Evolutionary conservation across 2,113 vertebrate species (phyloP).

Genomic region (Dipodomys merriami): DNA sequence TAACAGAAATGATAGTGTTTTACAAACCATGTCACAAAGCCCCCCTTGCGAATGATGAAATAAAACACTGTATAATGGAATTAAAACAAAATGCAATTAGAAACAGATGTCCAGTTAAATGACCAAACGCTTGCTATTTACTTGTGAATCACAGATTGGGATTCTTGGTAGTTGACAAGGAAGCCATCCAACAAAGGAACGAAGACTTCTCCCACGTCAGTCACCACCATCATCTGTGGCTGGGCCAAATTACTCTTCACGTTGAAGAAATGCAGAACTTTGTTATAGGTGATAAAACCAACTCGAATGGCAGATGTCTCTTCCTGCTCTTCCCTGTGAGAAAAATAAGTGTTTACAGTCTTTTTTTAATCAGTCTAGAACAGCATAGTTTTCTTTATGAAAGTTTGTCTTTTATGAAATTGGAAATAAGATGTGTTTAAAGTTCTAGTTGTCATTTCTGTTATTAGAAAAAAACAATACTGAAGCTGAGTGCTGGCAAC

Average conservation of each 20-base stretch:
- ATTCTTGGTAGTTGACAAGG: constrained; percentile 95
- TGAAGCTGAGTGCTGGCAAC: too few relatives aligned
- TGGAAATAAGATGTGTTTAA: neutral
- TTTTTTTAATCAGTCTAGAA: neutral
- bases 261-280: constrained; percentile 97
- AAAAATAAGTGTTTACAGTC: neutral
- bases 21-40: neutral
- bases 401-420: neutral
- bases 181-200: constrained; percentile 96
- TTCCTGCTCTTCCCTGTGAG: constrained; percentile 90
- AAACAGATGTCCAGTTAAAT: neutral
- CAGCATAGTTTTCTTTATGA: neutral
- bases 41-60: neutral
- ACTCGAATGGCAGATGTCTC: constrained; percentile 91
- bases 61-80: neutral
- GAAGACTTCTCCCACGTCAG: constrained; percentile 95
- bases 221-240: constrained; percentile 99
- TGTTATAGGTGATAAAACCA: constrained; percentile 97
- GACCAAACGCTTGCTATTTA: constrained; percentile 78
- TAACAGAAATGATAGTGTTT: neutral
- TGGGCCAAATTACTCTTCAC: constrained; percentile 96
- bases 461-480: neutral
- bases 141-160: constrained; percentile 93
- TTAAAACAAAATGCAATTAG: neutral
- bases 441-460: neutral